phyloP scores from a whole-genome alignment of 1,140 invertebrate genomes.

The Stegodyphus mimosarum region DNA sequence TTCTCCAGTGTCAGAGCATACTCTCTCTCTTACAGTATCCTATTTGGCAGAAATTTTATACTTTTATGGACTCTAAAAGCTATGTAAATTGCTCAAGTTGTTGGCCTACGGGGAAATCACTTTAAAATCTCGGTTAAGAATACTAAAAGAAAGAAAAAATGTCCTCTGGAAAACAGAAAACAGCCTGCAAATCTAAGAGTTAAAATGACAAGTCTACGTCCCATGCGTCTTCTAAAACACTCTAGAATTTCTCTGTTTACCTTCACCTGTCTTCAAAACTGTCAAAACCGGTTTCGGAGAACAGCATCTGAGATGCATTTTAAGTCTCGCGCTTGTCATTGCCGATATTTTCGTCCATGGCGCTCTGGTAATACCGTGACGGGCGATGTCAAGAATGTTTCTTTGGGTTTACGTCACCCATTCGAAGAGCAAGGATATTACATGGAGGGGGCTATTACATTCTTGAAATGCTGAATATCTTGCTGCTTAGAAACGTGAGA shows the following conservation, averaged over 20 bases:
- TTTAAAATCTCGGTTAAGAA: no score
- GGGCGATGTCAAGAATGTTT: slow-evolving; percentile 10
- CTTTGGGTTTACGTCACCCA: slow-evolving; percentile 16
- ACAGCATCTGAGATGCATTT: slow-evolving; percentile 14
- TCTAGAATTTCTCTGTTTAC: slow-evolving; percentile 31
- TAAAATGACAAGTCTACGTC: slow-evolving; percentile 25
- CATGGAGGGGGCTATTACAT: slow-evolving; percentile 1
- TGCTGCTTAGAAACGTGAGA: background rate
- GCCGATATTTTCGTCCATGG: slow-evolving; percentile 31
- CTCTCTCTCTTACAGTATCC: no score
- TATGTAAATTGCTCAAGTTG: no score
- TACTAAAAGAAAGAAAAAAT: no score
- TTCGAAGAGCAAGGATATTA: background rate
- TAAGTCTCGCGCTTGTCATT: slow-evolving; percentile 27
- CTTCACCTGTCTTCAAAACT: slow-evolving; percentile 30
- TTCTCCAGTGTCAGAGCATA: no score
- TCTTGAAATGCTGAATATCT: background rate
- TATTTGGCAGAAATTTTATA: no score
- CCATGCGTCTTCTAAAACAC: background rate
- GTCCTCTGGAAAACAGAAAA: no score
- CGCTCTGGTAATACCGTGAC: slow-evolving; percentile 13
- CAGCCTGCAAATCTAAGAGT: background rate
- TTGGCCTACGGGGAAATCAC: no score
- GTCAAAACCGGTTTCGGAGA: slow-evolving; percentile 21
- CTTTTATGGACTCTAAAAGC: no score